Base-by-base conservation (phyloP, 2,888 invertebrate species). In the Zhengitettix transpicula region DNA sequence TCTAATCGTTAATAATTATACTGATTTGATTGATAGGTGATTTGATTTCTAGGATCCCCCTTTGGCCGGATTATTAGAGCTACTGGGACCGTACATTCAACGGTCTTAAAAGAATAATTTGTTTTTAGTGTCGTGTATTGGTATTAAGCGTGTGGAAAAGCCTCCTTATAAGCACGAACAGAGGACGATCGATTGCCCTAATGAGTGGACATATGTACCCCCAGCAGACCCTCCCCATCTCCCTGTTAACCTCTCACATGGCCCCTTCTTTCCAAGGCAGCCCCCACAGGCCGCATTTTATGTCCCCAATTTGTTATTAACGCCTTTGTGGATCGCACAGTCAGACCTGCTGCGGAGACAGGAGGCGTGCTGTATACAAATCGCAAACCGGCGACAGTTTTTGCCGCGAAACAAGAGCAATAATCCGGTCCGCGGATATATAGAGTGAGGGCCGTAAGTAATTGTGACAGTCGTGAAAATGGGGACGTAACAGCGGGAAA, bases 271-370 rank as follows among this genome's bases (percentile, higher is more conserved):
- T 41, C 58, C 40, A 42, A 52, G 42, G 52, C 60, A 58, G 54
- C 56, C 58, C 56, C 58, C 62, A 52, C 64, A 65, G 62, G 64
- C 67, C 64, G 63, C 65, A 66, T 67, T 68, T 67, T 67, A 59
- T 64, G 65, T 67, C 66, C 66, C 68, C 68, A 68, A 67, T 67
- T 66, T 67, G 65, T 67, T 68, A 69, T 68, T 68, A 68, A 67
- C 67, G 68, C 69, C 68, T 71, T 70, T 63, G 63, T 63, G 60
- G 59, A 63, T 60, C 59, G 58, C 56, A 56, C 56, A 41, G 53
- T 17, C 11, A 15, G 53, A 17, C 42, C 8, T 16, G 47, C 10
- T 16, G 28, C 28, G 47, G 28, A 11, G 61, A 41, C 15, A 11
- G 16, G 55, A 40, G 55, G 57, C 47, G n/a, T 28, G 28, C 28